Evolutionary conservation across 1,140 invertebrate species (phyloP).

Genomic region (Zaprionus capensis): DNA sequence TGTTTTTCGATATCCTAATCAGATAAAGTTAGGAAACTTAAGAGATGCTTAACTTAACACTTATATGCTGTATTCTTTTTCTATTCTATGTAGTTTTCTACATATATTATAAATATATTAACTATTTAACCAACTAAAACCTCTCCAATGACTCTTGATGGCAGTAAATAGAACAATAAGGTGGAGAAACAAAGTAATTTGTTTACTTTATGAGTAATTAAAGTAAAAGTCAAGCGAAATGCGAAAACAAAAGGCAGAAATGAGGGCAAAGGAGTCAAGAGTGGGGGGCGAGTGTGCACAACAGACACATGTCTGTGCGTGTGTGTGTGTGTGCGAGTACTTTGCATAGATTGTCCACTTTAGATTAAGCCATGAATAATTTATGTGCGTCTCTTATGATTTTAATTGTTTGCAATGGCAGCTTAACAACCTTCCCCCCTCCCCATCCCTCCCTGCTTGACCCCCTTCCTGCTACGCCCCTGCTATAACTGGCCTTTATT

Average conservation of each 20-base stretch:
- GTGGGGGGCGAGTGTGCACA: conserved; percentile 19
- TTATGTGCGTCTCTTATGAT: conserved; percentile 84
- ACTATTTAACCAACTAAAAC: no score
- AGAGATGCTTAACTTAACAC: no score
- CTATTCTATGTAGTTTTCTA: no score
- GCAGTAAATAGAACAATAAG: background rate
- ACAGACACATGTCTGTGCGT: conserved; percentile 13
- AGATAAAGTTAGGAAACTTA: no score
- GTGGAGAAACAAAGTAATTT: background rate
- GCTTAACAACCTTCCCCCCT: conserved; percentile 72
- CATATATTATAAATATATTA: no score
- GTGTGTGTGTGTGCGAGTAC: conserved; percentile 43
- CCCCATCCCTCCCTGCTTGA: conserved; percentile 3
- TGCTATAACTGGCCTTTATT: conserved; percentile 32
- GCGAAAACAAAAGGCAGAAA: background rate
- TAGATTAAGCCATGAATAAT: conserved; percentile 84
- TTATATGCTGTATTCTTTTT: no score
- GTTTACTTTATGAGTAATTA: conserved; percentile 15
- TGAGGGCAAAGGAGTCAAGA: background rate
- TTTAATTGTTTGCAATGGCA: conserved; percentile 84
- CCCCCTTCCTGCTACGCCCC: background rate
- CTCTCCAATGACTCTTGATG: no score
- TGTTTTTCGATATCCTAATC: no score
- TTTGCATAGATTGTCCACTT: conserved; percentile 84
- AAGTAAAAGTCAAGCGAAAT: conserved; percentile 11